Evolutionary conservation across 2,113 vertebrate genomes (phyloP), one percentile per base, ranked within the genome.

Genomic region (Scortum barcoo): DNA sequence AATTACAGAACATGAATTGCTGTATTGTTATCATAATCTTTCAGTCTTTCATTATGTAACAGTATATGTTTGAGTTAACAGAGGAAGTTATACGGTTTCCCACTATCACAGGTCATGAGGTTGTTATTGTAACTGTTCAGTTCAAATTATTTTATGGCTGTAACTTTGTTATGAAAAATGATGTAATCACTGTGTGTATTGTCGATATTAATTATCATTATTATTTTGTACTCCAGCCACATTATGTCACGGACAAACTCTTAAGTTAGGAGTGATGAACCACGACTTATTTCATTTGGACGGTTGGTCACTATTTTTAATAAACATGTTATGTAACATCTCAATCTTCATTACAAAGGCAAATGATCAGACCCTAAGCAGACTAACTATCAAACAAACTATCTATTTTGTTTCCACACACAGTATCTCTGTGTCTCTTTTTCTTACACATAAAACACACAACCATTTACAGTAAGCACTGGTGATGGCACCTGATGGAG

Each of bases 161-260:
- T 14, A 38, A 70, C 30, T 65, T 61, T 71, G 17, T 44, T 48
- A n/a, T 62, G 60, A 76, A 65, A 71, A 78, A 51, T 72, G 38
- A 77, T 19, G 24, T 28, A 72, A 56, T 81, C 14, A 57, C 1
- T 2, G 30, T 14, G 7, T 30, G 10, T 68, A 24, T 82, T 76
- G 66, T 62, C 4, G 3, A 38, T 17, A 63, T 61, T 51, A 44
- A 58, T 28, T 33, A 24, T 20, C 3, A 53, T 58, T 12, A 26
- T 69, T 70, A 80, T 75, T 83, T 76, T 71, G 44, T 42, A 51
- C 50, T 11, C 7, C 13, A 26, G 42, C 13, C 30, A 65, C 76
- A 77, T 81, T 65, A 72, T 63, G 78, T 85, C 60, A 81, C 22
- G 40, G 26, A 72, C 16, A 83, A 38, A 60, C 79, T 75, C 38